A percentile compares a stretch with the other conserved stretches of the same genome.
These are phyloP conservation scores for Latrodectus geometricus DNA, from an alignment of 1,140 invertebrate species.

Conservation along the genomic window DNA sequence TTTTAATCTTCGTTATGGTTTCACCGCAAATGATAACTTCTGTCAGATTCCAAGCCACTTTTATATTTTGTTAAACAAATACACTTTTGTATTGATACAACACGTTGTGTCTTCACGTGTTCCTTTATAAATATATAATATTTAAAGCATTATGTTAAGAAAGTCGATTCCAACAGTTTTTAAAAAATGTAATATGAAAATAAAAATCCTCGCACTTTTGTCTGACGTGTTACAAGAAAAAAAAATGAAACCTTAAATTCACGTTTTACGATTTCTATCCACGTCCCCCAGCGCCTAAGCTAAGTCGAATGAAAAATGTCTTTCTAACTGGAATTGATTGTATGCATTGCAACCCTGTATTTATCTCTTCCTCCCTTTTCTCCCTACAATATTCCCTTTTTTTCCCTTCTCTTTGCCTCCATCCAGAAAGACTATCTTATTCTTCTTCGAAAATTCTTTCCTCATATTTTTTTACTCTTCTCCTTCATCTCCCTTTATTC, in stretches of 20 bases:
- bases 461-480: constrained; percentile 5
- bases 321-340: constrained; percentile 61
- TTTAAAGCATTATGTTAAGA: no score
- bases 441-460: constrained; percentile 17
- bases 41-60: no score
- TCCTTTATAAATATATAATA: no score
- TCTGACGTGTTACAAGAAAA: not conserved
- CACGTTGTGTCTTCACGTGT: no score
- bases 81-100: no score
- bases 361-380: constrained; percentile 29
- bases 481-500: not conserved
- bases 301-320: constrained; percentile 60
- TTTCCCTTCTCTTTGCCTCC: not conserved
- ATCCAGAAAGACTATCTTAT: constrained; percentile 28
- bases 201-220: not conserved
- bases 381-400: not conserved
- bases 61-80: no score
- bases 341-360: constrained; percentile 57
- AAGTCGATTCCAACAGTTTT: not conserved
- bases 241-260: constrained; percentile 12
- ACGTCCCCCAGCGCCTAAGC: constrained; percentile 10
- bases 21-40: no score
- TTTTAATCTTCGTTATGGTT: no score
- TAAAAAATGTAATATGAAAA: not conserved
- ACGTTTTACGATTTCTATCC: not conserved